These are phyloP conservation scores for Antrozous pallidus DNA, from an alignment of 2,797 vertebrate species.

Conservation along the genomic window DNA sequence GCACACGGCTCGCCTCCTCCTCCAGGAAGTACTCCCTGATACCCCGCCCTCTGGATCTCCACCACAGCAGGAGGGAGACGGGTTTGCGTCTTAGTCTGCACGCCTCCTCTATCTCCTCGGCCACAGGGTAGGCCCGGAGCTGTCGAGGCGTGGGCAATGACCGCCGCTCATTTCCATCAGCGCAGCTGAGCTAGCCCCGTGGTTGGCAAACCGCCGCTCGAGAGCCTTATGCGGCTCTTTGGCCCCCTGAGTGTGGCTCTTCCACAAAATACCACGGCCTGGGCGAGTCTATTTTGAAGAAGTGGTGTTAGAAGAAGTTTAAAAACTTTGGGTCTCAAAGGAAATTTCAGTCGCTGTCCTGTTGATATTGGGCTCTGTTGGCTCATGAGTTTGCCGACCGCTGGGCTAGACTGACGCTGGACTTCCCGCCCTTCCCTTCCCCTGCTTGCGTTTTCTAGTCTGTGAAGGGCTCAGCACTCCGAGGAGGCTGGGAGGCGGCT, in stretches of 20 bases:
- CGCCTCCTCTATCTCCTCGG: neutral
- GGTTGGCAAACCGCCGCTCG: too few species aligned
- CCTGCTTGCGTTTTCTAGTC: neutral
- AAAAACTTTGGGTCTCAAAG: too few species aligned
- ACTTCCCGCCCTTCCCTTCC: neutral
- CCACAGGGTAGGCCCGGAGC: neutral
- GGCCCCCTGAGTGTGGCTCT: too few species aligned
- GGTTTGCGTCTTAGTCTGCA: neutral
- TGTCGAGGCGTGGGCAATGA: fast-evolving
- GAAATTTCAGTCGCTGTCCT: too few species aligned
- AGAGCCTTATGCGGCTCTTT: too few species aligned
- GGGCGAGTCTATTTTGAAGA: too few species aligned
- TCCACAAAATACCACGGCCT: too few species aligned
- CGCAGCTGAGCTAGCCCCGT: neutral
- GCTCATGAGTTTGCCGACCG: too few species aligned
- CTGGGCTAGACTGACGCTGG: too few species aligned
- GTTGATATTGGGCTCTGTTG: too few species aligned
- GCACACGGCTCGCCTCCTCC: neutral
- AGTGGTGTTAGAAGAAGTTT: too few species aligned
- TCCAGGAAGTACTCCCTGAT: conserved; percentile 29
- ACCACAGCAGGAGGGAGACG: neutral
- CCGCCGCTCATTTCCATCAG: neutral
- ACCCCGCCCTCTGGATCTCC: neutral
- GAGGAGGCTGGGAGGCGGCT: neutral
- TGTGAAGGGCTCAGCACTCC: fast-evolving